phyloP scores from a whole-genome alignment of 1,140 invertebrate species.

The Sycophila sp. region DNA sequence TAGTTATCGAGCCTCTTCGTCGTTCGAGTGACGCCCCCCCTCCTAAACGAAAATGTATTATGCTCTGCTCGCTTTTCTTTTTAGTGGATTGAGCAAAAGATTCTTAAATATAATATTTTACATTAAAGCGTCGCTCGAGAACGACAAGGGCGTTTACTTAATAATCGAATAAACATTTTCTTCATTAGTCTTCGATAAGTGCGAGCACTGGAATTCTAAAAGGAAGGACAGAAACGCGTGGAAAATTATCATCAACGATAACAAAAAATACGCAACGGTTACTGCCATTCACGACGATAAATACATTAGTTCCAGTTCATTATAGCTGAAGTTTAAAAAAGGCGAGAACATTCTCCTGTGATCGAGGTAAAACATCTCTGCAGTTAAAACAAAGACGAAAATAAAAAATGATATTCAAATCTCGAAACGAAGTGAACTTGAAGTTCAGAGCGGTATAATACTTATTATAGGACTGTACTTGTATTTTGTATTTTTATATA shows the following conservation, averaged over 20 bases:
- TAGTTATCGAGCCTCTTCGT: background rate
- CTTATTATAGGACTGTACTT: constrained; percentile 51
- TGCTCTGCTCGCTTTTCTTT: no score
- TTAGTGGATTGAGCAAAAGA: background rate
- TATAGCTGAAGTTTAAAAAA: background rate
- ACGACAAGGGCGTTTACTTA: background rate
- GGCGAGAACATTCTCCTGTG: background rate
- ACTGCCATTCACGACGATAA: background rate
- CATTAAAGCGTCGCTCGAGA: background rate
- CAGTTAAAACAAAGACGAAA: background rate
- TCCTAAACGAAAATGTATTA: no score
- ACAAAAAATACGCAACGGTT: background rate
- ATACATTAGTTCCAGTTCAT: background rate
- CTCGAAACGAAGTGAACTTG: background rate
- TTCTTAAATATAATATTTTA: constrained; percentile 8
- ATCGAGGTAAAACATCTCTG: background rate
- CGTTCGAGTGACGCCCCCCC: background rate
- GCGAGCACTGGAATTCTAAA: background rate
- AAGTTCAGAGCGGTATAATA: constrained; percentile 28
- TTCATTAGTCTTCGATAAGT: background rate
- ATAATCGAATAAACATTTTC: background rate
- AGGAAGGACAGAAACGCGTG: background rate
- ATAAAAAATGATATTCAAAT: background rate
- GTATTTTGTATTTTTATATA: constrained; percentile 66
- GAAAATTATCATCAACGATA: background rate